phyloP scores from a whole-genome alignment of 2,888 invertebrate species.

The Taphrorychus bicolor region DNA sequence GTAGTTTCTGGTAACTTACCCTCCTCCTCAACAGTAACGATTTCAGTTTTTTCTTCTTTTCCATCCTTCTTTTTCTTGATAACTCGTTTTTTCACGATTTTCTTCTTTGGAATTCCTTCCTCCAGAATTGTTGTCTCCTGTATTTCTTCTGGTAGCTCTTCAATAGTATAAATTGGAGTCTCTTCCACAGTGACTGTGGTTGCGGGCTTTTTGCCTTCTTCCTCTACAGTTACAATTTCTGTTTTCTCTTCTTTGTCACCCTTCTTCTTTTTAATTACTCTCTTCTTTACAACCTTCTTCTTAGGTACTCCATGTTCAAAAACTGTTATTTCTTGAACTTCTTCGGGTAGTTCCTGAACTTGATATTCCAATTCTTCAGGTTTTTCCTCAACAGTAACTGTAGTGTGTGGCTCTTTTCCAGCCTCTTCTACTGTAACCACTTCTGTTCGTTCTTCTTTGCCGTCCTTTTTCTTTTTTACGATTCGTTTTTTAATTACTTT shows the following conservation, averaged over 20 bases:
- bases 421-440: conserved; percentile 57
- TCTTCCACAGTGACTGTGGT: too few relatives aligned
- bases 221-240: too few relatives aligned
- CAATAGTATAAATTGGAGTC: conserved; percentile 44
- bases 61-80: conserved; percentile 53
- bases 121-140: conserved; percentile 54
- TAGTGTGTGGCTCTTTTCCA: conserved; percentile 52
- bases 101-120: conserved; percentile 52
- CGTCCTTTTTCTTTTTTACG: conserved; percentile 56
- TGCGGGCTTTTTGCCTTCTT: conserved; percentile 46
- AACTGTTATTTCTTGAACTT: conserved; percentile 43
- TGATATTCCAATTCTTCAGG: conserved; percentile 37
- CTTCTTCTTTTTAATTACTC: too few relatives aligned
- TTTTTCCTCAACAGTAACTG: conserved; percentile 52
- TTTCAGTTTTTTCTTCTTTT: conserved; percentile 57
- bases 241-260: too few relatives aligned
- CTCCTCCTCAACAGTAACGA: conserved; percentile 57
- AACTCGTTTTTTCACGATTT: conserved; percentile 52
- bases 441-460: conserved; percentile 46
- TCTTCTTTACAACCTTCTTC: too few relatives aligned
- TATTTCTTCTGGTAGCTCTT: conserved; percentile 51
- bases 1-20: conserved; percentile 58
- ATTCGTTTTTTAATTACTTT: conserved; percentile 55
- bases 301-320: too few relatives aligned
- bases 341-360: conserved; percentile 48